Base-by-base conservation (phyloP, 2,888 invertebrate genomes). In the Leptinotarsa tumamoca region DNA sequence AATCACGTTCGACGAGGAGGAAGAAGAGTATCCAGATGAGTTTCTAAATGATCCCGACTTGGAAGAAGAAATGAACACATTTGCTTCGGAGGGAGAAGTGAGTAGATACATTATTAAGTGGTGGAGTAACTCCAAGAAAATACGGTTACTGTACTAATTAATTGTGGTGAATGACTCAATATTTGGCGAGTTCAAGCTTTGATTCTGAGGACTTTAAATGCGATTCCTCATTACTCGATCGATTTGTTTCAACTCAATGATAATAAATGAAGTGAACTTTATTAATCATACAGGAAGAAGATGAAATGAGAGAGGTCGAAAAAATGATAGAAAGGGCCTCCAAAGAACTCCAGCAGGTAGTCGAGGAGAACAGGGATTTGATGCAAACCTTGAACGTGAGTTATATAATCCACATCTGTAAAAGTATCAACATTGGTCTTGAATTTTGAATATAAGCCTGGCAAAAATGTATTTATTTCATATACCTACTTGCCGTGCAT, bases 251-350 rank as follows among this genome's bases (percentile, higher is more conserved):
- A 54, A 18, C 56, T n/a, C n/a, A 54, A n/a, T 54, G 43, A 43
- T 43, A 43, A 33, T 33, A 1, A 33, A 33, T 33, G 33, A 33
- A 33, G 33, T 33, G 33, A 33, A 33, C 33, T 33, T 33, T 33
- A 33, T 7, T 33, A 33, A 43, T 43, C 10, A 43, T 43, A 43
- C 43, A 72, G 63, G 75, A 80, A 43, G 81, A 83, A 23, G 85
- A 85, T 76, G 85, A 86, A n/a, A 75, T 87, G 67, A 81, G 83
- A 77, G 86, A 86, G 75, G 85, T 87, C 0, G 87, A 87, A 80
- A 73, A 85, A 68, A 84, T 88, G 82, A 86, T 87, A 4, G 80
- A 85, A 61, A 80, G 84, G 75, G 85, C 86, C 1, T 81, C 84
- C 1, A 77, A 79, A 56, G 86, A 86, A 66, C 72, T 87, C 15